Evolutionary conservation across 2,113 vertebrate species (phyloP).

Genomic region (Eira barbara): DNA sequence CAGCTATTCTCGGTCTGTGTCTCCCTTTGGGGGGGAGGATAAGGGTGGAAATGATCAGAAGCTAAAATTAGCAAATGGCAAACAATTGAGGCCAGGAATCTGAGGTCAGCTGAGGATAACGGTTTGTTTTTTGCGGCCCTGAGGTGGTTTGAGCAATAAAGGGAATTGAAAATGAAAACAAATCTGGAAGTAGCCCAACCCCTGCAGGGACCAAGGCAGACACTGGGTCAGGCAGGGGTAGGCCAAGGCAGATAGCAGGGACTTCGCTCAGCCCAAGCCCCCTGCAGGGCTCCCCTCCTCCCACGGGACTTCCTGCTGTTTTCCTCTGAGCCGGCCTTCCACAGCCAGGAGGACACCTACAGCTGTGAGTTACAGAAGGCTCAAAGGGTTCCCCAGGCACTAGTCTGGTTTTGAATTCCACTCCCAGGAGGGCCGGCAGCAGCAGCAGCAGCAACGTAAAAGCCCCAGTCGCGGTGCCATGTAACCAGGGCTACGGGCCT

Average conservation of each 20-base stretch:
- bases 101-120: constrained; percentile 68
- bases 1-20: constrained; percentile 71
- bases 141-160: constrained; percentile 63
- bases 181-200: constrained; percentile 37
- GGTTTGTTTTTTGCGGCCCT: constrained; percentile 55
- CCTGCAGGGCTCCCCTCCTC: background rate
- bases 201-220: background rate
- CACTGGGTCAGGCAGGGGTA: background rate
- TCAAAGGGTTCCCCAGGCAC: background rate
- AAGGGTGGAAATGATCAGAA: constrained; percentile 64
- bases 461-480: background rate
- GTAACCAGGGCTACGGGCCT: background rate
- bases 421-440: background rate
- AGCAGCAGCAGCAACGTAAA: background rate
- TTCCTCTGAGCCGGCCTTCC: background rate
- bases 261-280: background rate
- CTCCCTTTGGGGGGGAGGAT: constrained; percentile 55
- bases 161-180: constrained; percentile 73
- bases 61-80: constrained; percentile 70
- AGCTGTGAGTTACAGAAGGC: background rate
- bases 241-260: constrained; percentile 11
- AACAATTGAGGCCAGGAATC: constrained; percentile 72
- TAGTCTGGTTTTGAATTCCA: background rate
- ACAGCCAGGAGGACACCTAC: background rate
- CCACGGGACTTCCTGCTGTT: background rate